These are phyloP conservation scores for Apostichopus leukothele DNA, from an alignment of 53 echinoderm and acorn worm species.

Conservation along the genomic window DNA sequence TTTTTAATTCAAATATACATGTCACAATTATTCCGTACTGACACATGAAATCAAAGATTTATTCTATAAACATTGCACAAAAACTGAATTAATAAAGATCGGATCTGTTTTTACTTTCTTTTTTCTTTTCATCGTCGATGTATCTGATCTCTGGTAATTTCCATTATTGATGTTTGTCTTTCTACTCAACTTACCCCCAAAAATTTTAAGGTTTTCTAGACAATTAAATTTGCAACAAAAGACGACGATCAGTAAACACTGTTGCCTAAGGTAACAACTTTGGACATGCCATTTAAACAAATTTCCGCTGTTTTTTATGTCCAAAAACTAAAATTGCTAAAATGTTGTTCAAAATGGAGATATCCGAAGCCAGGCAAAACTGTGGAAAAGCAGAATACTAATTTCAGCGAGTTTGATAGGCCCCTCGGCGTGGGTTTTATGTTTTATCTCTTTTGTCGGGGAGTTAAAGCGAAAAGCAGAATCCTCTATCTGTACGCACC, in stretches of 20 bases:
- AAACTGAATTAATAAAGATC: no score
- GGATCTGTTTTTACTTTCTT: no score
- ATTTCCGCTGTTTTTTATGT: constrained; percentile 34
- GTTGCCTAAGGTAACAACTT: constrained; percentile 29
- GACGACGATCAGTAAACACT: constrained; percentile 31
- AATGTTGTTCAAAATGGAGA: constrained; percentile 25
- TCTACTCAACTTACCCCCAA: constrained; percentile 41
- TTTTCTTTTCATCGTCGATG: no score
- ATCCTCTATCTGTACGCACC: constrained; percentile 32
- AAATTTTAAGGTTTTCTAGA: constrained; percentile 35
- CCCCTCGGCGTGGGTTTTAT: constrained; percentile 42
- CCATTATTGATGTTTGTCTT: neutral
- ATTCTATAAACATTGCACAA: no score
- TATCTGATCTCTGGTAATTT: neutral
- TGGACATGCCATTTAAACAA: constrained; percentile 48
- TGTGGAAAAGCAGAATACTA: constrained; percentile 30
- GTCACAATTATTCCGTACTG: no score
- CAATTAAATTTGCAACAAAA: constrained; percentile 48
- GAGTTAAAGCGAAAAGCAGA: constrained; percentile 36
- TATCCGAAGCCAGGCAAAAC: constrained; percentile 16
- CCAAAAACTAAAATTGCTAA: neutral
- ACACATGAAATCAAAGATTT: no score
- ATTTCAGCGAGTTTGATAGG: constrained; percentile 30
- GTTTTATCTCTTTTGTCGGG: constrained; percentile 29
- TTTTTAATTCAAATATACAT: no score